phyloP scores from a whole-genome alignment of 2,797 vertebrate species.

The Notolepis coatsorum region DNA sequence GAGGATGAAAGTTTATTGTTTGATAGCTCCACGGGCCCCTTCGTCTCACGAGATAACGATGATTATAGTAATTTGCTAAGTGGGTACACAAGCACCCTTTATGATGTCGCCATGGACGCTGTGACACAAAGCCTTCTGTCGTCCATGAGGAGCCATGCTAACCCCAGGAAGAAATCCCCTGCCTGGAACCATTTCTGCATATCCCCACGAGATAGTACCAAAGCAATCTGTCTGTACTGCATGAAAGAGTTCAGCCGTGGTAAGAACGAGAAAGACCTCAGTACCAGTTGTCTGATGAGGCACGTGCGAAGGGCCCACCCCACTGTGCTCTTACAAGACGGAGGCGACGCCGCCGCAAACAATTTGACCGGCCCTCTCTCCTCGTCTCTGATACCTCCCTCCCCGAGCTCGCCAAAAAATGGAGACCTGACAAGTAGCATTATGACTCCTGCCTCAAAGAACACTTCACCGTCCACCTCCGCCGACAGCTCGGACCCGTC shows the following conservation, averaged over 20 bases:
- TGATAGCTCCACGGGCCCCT: constrained; percentile 81
- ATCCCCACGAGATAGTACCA: constrained; percentile 96
- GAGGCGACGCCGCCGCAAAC: constrained; percentile 75
- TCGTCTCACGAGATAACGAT: constrained; percentile 84
- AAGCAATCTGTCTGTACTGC: constrained; percentile 99
- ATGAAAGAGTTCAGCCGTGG: constrained; percentile 99
- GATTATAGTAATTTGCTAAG: constrained; percentile 92
- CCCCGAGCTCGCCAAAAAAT: constrained; percentile 85
- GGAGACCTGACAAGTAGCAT: constrained; percentile 76
- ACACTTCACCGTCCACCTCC: constrained; percentile 85
- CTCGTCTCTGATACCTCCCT: constrained; percentile 82
- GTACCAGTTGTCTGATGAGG: constrained; percentile 99
- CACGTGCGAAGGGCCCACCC: constrained; percentile 97
- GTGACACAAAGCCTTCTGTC: constrained; percentile 97
- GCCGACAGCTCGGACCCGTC: constrained; percentile 84
- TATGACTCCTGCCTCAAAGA: constrained; percentile 75
- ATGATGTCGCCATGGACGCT: constrained; percentile 98
- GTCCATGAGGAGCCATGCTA: constrained; percentile 86
- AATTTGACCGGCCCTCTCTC: constrained; percentile 70
- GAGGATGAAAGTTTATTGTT: constrained; percentile 86
- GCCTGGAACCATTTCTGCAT: constrained; percentile 99
- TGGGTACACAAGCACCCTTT: constrained; percentile 94
- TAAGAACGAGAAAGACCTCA: constrained; percentile 99
- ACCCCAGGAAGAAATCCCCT: constrained; percentile 95
- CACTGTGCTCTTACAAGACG: constrained; percentile 89